Evolutionary conservation across 2,888 invertebrate species (phyloP).

Genomic region (Pheosia tremula): DNA sequence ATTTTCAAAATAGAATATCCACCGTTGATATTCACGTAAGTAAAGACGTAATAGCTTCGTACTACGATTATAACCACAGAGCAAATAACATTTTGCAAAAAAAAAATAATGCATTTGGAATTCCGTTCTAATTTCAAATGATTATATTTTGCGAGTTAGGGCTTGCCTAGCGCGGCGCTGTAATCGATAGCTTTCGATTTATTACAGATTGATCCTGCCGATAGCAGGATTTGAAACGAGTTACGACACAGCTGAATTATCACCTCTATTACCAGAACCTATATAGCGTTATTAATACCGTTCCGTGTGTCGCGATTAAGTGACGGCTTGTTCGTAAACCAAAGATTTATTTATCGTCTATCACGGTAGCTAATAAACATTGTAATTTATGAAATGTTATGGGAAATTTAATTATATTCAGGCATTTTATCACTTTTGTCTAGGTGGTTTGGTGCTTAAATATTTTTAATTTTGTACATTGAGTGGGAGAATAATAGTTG

Average conservation of each 20-base stretch:
- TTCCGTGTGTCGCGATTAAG: conserved; percentile 33
- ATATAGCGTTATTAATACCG: conserved; percentile 30
- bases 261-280: conserved; percentile 22
- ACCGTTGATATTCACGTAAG: too few species aligned
- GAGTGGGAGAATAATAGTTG: too few species aligned
- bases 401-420: background rate
- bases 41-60: too few species aligned
- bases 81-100: background rate
- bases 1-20: too few species aligned
- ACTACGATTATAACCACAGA: too few species aligned
- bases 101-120: conserved; percentile 5
- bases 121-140: background rate
- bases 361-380: background rate
- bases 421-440: too few species aligned
- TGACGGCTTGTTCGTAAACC: background rate
- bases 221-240: conserved; percentile 35
- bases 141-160: background rate
- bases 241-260: conserved; percentile 42
- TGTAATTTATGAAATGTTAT: background rate
- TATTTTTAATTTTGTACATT: too few species aligned
- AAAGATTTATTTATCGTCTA: background rate
- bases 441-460: too few species aligned
- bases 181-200: conserved; percentile 46
- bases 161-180: conserved; percentile 40
- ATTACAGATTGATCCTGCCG: conserved; percentile 40